These are phyloP conservation scores for Anagyrus pseudococci DNA, from an alignment of 2,888 invertebrate species.

Conservation along the genomic window DNA sequence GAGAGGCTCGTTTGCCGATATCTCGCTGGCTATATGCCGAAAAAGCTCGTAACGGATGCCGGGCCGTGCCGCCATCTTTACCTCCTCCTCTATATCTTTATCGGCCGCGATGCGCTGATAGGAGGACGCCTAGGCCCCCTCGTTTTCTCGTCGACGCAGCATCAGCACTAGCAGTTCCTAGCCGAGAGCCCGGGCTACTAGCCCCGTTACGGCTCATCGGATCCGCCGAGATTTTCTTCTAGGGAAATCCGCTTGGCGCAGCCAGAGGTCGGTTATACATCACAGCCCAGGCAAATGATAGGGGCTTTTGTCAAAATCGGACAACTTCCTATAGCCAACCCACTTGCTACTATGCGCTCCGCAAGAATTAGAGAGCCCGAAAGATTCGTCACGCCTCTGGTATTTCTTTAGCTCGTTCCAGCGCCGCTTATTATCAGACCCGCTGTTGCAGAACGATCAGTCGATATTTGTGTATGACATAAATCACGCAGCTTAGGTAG, in stretches of 20 bases:
- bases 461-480: too few relatives aligned
- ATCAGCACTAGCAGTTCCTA: background rate
- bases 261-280: too few relatives aligned
- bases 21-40: too few relatives aligned
- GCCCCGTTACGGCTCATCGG: background rate
- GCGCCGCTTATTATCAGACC: too few relatives aligned
- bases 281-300: constrained; percentile 9
- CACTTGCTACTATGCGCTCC: too few relatives aligned
- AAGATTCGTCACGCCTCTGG: too few relatives aligned
- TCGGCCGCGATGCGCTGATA: constrained; percentile 22
- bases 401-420: too few relatives aligned
- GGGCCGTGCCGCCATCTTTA: constrained; percentile 6
- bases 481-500: too few relatives aligned
- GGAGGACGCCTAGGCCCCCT: background rate
- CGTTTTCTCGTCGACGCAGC: constrained; percentile 32
- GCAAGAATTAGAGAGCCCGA: too few relatives aligned
- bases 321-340: background rate
- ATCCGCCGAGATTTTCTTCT: constrained; percentile 25
- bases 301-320: constrained; percentile 29
- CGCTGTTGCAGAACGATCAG: too few relatives aligned
- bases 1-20: too few relatives aligned
- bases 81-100: constrained; percentile 36
- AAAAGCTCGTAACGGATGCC: constrained; percentile 43
- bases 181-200: background rate
- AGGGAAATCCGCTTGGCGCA: background rate